A percentile compares a stretch with the other conserved stretches of the same genome.
Evolutionary conservation across 2,888 invertebrate genomes (phyloP).

Genomic region (Pollenia angustigena): DNA sequence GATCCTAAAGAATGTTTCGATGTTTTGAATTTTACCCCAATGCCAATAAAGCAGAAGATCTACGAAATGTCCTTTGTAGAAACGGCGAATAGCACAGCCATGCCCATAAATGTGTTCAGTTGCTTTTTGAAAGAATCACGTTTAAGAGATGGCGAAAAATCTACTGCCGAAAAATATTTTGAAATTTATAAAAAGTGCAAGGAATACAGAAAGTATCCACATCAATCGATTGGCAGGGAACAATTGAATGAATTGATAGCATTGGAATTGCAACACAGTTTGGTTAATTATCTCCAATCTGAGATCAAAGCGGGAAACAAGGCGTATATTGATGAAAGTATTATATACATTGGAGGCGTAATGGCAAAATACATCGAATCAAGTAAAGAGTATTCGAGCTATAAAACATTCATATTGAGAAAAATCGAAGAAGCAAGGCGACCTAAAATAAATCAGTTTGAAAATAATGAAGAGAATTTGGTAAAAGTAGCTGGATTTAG

Average conservation of each 20-base stretch:
- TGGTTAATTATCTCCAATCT: conserved; percentile 6
- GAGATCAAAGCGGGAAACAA: not conserved
- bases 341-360: not conserved
- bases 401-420: conserved; percentile 10
- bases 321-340: not conserved
- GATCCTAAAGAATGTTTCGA: conserved; percentile 26
- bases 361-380: conserved; percentile 15
- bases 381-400: conserved; percentile 2
- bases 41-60: not conserved
- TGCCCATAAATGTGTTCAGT: not conserved
- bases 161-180: conserved; percentile 13
- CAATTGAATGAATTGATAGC: conserved; percentile 33
- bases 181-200: conserved; percentile 48
- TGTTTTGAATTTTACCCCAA: not conserved
- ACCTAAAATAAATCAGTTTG: not conserved
- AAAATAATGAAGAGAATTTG: not conserved
- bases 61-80: conserved; percentile 19
- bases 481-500: not conserved
- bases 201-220: not conserved
- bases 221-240: conserved; percentile 3
- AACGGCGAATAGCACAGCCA: not conserved
- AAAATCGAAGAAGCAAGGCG: not conserved
- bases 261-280: conserved; percentile 10
- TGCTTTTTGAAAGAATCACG: conserved; percentile 30
- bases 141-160: conserved; percentile 5